Evolutionary conservation across 2,888 invertebrate genomes (phyloP).

Genomic region (Callosobruchus maculatus): DNA sequence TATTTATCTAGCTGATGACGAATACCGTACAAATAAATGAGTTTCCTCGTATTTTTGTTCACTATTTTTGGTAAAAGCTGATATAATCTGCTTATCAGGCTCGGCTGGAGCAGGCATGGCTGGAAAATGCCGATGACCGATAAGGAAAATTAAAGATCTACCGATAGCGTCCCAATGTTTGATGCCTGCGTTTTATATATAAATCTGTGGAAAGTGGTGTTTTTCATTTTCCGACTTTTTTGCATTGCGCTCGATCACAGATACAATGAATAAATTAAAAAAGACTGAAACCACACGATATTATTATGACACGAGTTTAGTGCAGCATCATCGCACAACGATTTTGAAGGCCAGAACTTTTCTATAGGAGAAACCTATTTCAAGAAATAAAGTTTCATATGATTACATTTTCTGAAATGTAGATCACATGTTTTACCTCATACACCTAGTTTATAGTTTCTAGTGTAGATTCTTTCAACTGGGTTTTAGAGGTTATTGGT

Average conservation of each 20-base stretch:
- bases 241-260: neutral
- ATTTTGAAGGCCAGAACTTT: no score
- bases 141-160: conserved; percentile 38
- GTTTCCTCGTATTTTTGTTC: neutral
- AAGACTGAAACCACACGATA: neutral
- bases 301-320: neutral
- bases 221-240: conserved; percentile 4
- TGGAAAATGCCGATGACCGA: conserved; percentile 11
- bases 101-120: neutral
- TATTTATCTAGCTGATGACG: neutral
- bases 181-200: conserved; percentile 19
- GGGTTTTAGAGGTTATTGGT: no score
- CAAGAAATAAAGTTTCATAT: no score
- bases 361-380: no score
- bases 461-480: no score
- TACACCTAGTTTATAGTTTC: no score
- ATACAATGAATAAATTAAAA: neutral
- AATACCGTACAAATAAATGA: neutral
- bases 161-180: conserved; percentile 29
- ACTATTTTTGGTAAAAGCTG: neutral
- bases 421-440: no score
- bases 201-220: conserved; percentile 2
- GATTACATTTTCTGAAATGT: no score
- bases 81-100: neutral
- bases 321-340: no score